Evolutionary conservation across 2,113 vertebrate species (phyloP).

Genomic region (Trinectes maculatus): DNA sequence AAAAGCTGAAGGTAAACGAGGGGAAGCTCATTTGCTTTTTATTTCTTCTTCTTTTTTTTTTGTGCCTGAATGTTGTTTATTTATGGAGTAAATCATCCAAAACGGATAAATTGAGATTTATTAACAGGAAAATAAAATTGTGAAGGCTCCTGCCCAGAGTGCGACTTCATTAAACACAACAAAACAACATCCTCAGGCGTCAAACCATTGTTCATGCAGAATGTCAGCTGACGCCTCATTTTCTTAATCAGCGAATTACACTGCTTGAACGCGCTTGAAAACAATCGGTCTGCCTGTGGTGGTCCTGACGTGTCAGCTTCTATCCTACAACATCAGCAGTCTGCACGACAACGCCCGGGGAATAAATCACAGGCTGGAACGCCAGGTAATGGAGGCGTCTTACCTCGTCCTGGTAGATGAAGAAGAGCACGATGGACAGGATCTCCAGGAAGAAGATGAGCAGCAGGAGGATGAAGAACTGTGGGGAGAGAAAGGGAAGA

Average conservation of each 20-base stretch:
- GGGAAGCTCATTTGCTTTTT: conserved; percentile 6
- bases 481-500: conserved; percentile 69
- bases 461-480: conserved; percentile 97
- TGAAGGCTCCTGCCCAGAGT: conserved; percentile 14
- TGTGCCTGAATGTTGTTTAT: conserved; percentile 44
- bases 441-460: conserved; percentile 95
- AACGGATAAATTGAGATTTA: conserved; percentile 43
- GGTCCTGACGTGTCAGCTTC: conserved; percentile 12
- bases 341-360: conserved; percentile 2
- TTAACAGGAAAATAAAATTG: conserved; percentile 30
- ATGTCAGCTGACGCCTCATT: conserved; percentile 15
- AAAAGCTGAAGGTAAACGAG: conserved; percentile 27
- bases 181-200: neutral
- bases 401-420: conserved; percentile 95
- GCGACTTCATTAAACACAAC: conserved; percentile 1
- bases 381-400: conserved; percentile 25
- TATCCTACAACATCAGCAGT: conserved; percentile 13
- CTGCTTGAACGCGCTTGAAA: conserved; percentile 18
- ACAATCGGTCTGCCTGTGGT: conserved; percentile 2
- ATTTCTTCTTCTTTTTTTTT: neutral
- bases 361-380: conserved; percentile 24
- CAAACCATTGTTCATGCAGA: conserved; percentile 17
- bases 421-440: conserved; percentile 92
- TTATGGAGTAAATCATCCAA: conserved; percentile 27
- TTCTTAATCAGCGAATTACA: conserved; percentile 7